phyloP scores from a whole-genome alignment of 2,113 vertebrate species.

The Pteronura brasiliensis region DNA sequence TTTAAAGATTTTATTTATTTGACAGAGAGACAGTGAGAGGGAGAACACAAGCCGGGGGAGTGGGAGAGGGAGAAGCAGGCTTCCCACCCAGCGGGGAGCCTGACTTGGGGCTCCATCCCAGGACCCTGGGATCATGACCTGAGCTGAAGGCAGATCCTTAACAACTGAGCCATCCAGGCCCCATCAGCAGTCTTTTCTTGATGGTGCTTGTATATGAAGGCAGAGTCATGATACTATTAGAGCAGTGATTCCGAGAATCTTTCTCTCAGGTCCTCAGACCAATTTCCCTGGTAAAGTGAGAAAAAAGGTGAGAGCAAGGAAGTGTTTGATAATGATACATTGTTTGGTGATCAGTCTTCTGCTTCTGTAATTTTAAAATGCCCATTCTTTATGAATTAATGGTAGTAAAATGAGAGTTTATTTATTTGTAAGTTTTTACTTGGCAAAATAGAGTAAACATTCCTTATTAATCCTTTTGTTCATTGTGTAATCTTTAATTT shows the following conservation, averaged over 20 bases:
- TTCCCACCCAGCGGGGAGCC: too few relatives aligned
- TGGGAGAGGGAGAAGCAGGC: too few relatives aligned
- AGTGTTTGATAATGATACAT: not conserved
- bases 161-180: not conserved
- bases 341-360: not conserved
- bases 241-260: not conserved
- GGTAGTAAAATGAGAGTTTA: not conserved
- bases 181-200: not conserved
- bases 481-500: not conserved
- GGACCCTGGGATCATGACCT: not conserved
- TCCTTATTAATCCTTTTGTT: not conserved
- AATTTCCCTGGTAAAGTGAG: not conserved
- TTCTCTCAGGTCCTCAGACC: not conserved
- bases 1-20: not conserved
- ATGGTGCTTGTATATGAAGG: not conserved
- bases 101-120: too few relatives aligned
- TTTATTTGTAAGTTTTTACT: not conserved
- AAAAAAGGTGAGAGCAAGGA: not conserved
- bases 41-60: too few relatives aligned
- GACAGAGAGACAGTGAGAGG: too few relatives aligned
- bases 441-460: not conserved
- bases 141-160: not conserved
- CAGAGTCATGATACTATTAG: not conserved
- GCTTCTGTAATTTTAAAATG: not conserved
- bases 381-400: not conserved